phyloP scores from a whole-genome alignment of 2,113 vertebrate genomes.

The Sarotherodon lohbergeri region DNA sequence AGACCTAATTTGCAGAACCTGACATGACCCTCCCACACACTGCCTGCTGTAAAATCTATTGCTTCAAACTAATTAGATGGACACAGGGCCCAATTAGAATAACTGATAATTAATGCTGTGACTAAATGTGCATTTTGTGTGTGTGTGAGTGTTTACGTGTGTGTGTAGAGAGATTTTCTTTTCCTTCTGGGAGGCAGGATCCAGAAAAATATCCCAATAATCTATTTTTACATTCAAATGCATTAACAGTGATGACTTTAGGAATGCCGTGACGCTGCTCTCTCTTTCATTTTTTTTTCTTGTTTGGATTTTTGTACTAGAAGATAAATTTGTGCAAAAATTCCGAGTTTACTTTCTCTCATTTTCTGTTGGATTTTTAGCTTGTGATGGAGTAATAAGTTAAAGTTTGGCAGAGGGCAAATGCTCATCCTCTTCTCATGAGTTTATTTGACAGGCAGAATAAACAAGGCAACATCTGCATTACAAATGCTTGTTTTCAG shows the following conservation, averaged over 20 bases:
- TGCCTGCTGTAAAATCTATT: constrained; percentile 33
- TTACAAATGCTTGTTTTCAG: constrained; percentile 1
- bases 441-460: neutral
- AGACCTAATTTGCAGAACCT: constrained; percentile 54
- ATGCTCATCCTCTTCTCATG: neutral
- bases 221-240: neutral
- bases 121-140: constrained; percentile 6
- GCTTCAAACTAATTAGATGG: constrained; percentile 60
- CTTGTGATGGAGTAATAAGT: neutral
- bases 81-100: constrained; percentile 42
- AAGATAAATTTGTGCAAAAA: neutral
- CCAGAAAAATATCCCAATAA: neutral
- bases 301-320: neutral
- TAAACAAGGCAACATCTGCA: constrained; percentile 13
- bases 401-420: neutral
- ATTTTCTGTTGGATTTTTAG: neutral
- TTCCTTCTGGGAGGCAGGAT: neutral
- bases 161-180: neutral
- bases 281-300: neutral
- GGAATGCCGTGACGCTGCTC: neutral
- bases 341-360: neutral
- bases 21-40: constrained; percentile 44
- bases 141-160: neutral
- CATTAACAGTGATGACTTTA: neutral
- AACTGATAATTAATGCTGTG: constrained; percentile 44